Conservation (phyloP, 2,888 invertebrate species). For the Cosmorhoe ocellata region DNA sequence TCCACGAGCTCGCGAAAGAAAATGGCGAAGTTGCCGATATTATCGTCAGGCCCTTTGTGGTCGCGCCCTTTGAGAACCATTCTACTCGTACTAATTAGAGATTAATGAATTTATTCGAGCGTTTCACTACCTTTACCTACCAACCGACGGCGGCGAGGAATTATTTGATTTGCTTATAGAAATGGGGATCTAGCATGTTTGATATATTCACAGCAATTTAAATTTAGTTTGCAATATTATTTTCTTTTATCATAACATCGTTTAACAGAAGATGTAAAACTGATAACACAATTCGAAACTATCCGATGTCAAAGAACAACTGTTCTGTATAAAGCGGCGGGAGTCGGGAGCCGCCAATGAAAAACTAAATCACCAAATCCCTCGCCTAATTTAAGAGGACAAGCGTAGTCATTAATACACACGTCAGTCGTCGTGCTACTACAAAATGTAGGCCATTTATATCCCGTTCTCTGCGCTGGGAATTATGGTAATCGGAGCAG, state of each 20-base stretch:
- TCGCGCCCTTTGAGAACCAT: constrained; percentile 59
- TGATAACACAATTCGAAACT: constrained; percentile 40
- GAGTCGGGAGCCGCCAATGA: constrained; percentile 54
- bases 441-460: constrained; percentile 81
- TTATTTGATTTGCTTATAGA: constrained; percentile 28
- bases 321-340: constrained; percentile 26
- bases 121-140: constrained; percentile 29
- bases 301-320: constrained; percentile 43
- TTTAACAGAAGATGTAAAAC: constrained; percentile 23
- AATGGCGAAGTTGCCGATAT: constrained; percentile 65
- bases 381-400: constrained; percentile 81
- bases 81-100: constrained; percentile 70
- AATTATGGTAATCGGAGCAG: constrained; percentile 82
- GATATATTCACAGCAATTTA: not conserved
- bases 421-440: constrained; percentile 79
- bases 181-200: constrained; percentile 3
- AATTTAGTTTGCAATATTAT: not conserved
- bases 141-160: constrained; percentile 19
- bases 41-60: constrained; percentile 64
- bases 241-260: too few species aligned
- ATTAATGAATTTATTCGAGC: constrained; percentile 65
- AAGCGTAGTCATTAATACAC: constrained; percentile 81
- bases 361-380: constrained; percentile 79
- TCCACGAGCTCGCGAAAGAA: constrained; percentile 47
- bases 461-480: constrained; percentile 75